phyloP scores from a whole-genome alignment of 2,113 vertebrate genomes.

The Chelonoidis abingdonii region DNA sequence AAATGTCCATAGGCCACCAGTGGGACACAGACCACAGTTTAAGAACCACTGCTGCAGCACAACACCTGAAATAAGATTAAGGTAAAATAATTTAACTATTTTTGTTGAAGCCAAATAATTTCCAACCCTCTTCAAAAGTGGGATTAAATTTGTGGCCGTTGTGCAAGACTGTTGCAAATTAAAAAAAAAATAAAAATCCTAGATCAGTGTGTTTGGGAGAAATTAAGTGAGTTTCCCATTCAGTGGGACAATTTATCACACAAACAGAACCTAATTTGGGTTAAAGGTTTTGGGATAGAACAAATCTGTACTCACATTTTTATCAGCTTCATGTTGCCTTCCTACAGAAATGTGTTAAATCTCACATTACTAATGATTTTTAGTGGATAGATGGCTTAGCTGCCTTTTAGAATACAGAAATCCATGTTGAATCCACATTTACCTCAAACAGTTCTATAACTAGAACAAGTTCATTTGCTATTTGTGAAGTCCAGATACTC shows the following conservation, averaged over 20 bases:
- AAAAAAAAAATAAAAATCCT: background rate
- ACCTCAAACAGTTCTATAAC: background rate
- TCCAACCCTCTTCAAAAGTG: background rate
- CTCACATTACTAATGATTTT: background rate
- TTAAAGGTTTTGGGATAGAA: background rate
- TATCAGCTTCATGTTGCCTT: background rate
- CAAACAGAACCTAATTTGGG: background rate
- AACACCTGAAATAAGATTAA: background rate
- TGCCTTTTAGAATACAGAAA: conserved; percentile 13
- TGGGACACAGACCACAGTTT: background rate
- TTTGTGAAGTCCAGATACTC: background rate
- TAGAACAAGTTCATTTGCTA: background rate
- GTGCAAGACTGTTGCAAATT: background rate
- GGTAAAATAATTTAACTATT: background rate
- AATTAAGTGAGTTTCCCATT: background rate
- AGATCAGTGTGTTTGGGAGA: background rate
- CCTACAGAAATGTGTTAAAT: background rate
- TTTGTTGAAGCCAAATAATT: background rate
- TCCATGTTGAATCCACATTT: background rate
- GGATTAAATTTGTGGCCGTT: background rate
- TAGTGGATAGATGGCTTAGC: background rate
- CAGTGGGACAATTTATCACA: background rate
- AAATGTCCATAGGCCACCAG: background rate
- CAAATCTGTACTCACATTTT: background rate
- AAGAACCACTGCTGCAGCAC: background rate